phyloP scores from a whole-genome alignment of 2,113 vertebrate species.

The Hippolais icterina region DNA sequence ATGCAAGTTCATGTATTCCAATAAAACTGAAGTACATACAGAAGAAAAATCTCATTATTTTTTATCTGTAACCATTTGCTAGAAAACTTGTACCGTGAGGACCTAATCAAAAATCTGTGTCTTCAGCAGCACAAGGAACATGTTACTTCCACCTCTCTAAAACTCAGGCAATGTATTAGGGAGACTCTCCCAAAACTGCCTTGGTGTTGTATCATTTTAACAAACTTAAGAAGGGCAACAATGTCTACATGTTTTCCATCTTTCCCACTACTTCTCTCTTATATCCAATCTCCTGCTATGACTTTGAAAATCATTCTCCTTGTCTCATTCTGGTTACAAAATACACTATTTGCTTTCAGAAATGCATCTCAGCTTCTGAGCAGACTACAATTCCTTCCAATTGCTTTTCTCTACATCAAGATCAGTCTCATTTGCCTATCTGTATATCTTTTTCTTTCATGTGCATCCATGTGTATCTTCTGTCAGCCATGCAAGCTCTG shows the following conservation, averaged over 20 bases:
- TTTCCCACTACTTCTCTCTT: neutral
- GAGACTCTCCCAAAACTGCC: neutral
- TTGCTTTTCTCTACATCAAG: neutral
- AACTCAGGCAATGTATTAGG: neutral
- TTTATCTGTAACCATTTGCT: neutral
- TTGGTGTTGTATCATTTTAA: neutral
- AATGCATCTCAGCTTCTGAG: neutral
- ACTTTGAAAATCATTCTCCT: neutral
- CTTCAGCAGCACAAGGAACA: neutral
- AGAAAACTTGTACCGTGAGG: neutral
- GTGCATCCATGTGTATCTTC: neutral
- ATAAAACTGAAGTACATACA: neutral
- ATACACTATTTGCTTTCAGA: neutral
- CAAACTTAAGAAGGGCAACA: neutral
- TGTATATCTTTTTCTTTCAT: neutral
- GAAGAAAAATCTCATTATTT: too few relatives aligned
- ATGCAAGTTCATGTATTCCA: neutral
- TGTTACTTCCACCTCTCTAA: neutral
- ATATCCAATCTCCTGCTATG: neutral
- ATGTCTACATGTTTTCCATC: neutral
- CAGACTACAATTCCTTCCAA: neutral
- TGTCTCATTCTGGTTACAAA: neutral
- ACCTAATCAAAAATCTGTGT: neutral
- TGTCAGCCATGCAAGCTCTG: neutral
- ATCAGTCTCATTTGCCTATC: neutral